Evolutionary conservation across 2,888 invertebrate genomes (phyloP), one percentile per base, ranked within the genome.

Genomic region (Coelogynopora nodosa): DNA sequence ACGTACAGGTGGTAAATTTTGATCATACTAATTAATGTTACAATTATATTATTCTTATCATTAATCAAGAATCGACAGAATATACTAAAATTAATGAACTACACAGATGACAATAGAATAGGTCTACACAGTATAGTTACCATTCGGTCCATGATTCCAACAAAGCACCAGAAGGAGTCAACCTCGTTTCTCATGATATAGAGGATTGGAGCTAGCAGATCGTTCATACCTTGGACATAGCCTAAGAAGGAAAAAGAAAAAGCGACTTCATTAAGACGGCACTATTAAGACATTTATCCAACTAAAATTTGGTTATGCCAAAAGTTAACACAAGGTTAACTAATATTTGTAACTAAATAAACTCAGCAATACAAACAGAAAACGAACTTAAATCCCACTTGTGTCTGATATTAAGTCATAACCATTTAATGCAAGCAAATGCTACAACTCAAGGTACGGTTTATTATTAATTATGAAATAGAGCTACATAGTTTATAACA

Each of bases 91-190:
- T 67, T 67, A 13, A 80, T 80, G 23, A 80, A 67, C 26, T 10
- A 13, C n/a, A 28, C 26, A 10, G 26, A 80, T 2, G 23, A 5
- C 10, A 26, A 80, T 26, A 26, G 27, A 10, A 67, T 13, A 13
- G n/a, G 10, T 67, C n/a, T n/a, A 67, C 10, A 13, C 10, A 67
- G 26, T 81, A 10, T 99, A 18, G 94, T 94, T 92, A 96, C 96
- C 91, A 98, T 95, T 93, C 94, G 94, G 87, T 98, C 95, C 97
- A 99, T 98, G 90, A 98, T 96, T 5, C 97, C 97, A 67, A 96
- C 97, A 91, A 99, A 99, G 92, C 97, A 97, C 99, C 99, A 99
- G 93, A 99, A 99, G 0, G 97, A 95, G 91, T 98, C 97, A 0
- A 96, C 96, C 92, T 99, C 99, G 90, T 96, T 95, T 88, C 95